Evolutionary conservation across 1,140 invertebrate species (phyloP), one percentile per base, ranked within the genome.

Genomic region (Cephus cinctus): DNA sequence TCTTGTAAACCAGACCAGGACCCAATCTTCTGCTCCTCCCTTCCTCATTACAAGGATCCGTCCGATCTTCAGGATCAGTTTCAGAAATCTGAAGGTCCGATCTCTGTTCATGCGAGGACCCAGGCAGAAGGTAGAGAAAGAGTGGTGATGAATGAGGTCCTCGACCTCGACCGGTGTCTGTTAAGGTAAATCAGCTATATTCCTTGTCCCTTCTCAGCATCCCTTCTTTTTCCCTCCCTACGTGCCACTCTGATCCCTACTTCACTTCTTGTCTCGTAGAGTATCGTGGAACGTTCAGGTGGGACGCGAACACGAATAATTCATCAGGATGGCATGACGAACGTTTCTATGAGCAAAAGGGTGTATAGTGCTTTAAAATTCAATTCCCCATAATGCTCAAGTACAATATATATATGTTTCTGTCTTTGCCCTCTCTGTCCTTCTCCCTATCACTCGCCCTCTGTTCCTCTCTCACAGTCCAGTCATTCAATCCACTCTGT

Each of bases 371-470:
- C 54, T 66, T 69, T 66, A 54, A 59, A 61, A 69, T 66, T 50
- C 57, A 66, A 69, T 66, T 63, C 57, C n/a, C 48, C 57, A 54
- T 59, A 64, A 67, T 58, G 57, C 52, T 3, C 40, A n/a, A 30
- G 27, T 30, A 9, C 9, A 2, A 12, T 30, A 30, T 30, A 30
- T 12, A 9, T 30, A 30, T 30, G 14, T 12, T 9, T 30, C 12
- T 11, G 14, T 9, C 27, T 12, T 9, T 12, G 9, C 12, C 27
- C 27, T 30, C 11, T 30, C 27, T 9, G 9, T 30, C 27, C 12
- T 30, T 30, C 4, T 25, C 35, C 38, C 12, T 34, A 5, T 34
- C 15, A 16, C 9, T 25, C 11, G 25, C 30, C 21, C 39, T 20
- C 20, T 34, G 16, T 59, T 35, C 50, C 32, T 46, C 21, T 16